A percentile compares a stretch with the other conserved stretches of the same genome.
Evolutionary conservation across 2,797 vertebrate genomes (phyloP).

Genomic region (Catharus ustulatus): DNA sequence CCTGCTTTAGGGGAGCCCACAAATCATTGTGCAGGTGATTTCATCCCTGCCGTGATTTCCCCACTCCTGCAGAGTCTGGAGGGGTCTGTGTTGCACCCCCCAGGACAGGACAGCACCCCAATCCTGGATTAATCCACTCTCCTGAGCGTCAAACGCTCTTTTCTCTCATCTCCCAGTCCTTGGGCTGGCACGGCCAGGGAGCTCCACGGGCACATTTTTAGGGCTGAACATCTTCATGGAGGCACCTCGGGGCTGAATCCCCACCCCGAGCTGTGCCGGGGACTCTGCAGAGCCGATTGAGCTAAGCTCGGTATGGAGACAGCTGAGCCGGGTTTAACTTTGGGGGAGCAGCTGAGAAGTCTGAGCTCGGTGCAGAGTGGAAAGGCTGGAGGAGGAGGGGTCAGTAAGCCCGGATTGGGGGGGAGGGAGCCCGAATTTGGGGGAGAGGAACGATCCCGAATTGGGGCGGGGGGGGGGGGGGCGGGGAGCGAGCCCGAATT

Average conservation of each 20-base stretch:
- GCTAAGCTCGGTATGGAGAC: rapidly evolving
- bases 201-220: background rate
- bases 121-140: background rate
- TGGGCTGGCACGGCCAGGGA: background rate
- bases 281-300: background rate
- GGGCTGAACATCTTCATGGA: background rate
- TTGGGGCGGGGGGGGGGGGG: too few species aligned
- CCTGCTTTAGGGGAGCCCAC: background rate
- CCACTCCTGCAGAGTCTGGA: background rate
- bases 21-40: background rate
- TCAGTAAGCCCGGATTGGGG: background rate
- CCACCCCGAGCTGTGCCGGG: background rate
- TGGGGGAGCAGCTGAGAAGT: background rate
- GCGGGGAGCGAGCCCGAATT: background rate
- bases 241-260: background rate
- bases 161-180: background rate
- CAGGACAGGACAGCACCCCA: background rate
- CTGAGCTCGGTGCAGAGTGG: background rate
- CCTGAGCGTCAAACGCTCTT: background rate
- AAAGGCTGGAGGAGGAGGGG: background rate
- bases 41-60: background rate
- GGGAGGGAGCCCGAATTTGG: too few species aligned
- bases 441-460: background rate
- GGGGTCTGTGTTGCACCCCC: background rate
- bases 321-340: background rate